A percentile compares a stretch with the other conserved stretches of the same genome.
These are phyloP conservation scores for Uromys caudimaculatus DNA, from an alignment of 2,797 vertebrate species.

Conservation along the genomic window DNA sequence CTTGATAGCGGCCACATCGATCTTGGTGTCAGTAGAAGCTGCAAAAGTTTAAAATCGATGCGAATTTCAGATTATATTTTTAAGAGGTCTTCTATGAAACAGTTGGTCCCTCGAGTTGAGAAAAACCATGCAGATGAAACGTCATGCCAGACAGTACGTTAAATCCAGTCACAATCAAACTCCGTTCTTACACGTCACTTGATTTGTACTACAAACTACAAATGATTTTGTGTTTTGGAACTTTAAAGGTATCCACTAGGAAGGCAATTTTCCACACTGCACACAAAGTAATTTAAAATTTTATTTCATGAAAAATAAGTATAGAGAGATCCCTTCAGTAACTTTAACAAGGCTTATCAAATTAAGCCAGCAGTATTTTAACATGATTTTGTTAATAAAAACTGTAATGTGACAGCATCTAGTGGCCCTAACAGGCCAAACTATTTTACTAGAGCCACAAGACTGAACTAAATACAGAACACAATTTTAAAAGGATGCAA, in stretches of 20 bases:
- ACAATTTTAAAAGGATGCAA: neutral
- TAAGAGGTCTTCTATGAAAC: conserved; percentile 19
- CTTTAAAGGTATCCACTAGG: neutral
- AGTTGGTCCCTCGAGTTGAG: neutral
- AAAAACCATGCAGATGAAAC: neutral
- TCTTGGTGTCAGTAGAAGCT: conserved; percentile 92
- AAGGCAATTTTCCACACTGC: neutral
- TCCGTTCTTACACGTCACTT: neutral
- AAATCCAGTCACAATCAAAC: conserved; percentile 2
- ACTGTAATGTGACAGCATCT: neutral
- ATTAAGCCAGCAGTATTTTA: conserved; percentile 35
- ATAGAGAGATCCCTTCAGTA: neutral
- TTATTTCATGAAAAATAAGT: neutral
- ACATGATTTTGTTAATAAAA: conserved; percentile 50
- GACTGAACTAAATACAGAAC: conserved; percentile 12
- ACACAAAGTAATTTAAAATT: conserved; percentile 34
- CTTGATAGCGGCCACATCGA: conserved; percentile 95
- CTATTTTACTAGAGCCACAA: neutral
- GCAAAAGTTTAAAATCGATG: conserved; percentile 60
- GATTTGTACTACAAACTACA: neutral
- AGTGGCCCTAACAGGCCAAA: neutral
- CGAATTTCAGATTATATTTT: conserved; percentile 38
- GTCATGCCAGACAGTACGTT: neutral
- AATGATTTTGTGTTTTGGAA: conserved; percentile 1
- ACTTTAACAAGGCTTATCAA: conserved; percentile 59